Base-by-base conservation (phyloP, 2,113 vertebrate species). In the Thryonomys swinderianus region DNA sequence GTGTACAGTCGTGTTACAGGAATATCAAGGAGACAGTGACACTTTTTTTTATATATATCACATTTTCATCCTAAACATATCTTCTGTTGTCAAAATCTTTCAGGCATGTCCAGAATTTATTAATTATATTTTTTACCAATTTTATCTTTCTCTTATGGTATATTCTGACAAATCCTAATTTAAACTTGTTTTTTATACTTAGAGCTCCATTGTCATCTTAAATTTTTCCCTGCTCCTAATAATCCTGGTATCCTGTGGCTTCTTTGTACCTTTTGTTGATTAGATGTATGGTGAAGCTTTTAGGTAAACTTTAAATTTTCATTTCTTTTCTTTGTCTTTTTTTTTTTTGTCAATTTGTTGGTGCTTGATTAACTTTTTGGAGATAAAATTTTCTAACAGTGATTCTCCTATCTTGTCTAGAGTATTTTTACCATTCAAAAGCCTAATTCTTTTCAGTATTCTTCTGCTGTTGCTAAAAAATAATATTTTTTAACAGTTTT, bases 281-380 rank as follows among this genome's bases (percentile, higher is more conserved):
- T 87, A 87, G n/a, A 27, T 82, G 2, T 45, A n/a, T 83, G 6
- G 61, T 86, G 66, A 82, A 34, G 13, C 27, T 91, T 21, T n/a
- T 79, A 13, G 8, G 11, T 71, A 21, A 82, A 71, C 34, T 51
- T 79, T 45, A 85, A 57, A 74, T 76, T 88, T 82, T 64, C 3
- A 23, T 45, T 81, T 74, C 30, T 85, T 64, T n/a, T 67, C 51
- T 87, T 16, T 90, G 30, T 87, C 20, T 90, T 30, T 88, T 64
- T 69, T 8, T 1, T 53, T 76, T 80, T 32, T 64, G 3, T 80
- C 67, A 80, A 0, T 93, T 88, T 93, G 8, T 53, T 76, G 27
- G 69, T 14, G 64, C 48, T 93, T 94, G 5, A 40, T 84, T 96
- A 88, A 53, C 59, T 71, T 96, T 92, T 93, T 85, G 79, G 55